Percentiles rank a stretch among this genome's conserved stretches.
Evolutionary conservation across 2,888 invertebrate species (phyloP).

Genomic region (Stenodema calcarata): DNA sequence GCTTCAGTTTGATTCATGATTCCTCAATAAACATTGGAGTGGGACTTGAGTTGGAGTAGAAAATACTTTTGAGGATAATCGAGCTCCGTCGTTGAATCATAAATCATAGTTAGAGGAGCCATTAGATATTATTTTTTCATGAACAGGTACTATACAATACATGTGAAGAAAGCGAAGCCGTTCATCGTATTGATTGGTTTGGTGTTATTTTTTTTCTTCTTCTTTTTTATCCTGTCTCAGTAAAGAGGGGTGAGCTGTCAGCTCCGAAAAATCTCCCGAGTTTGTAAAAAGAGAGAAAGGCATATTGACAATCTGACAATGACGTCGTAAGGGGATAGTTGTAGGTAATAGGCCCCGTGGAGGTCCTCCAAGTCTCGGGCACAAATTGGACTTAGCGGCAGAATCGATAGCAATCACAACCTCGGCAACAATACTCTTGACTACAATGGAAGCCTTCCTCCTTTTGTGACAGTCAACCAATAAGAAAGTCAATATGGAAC

Average conservation of each 20-base stretch:
- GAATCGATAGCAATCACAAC: slow-evolving; percentile 42
- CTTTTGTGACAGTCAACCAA: slow-evolving; percentile 41
- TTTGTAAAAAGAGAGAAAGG: neutral
- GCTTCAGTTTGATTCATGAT: too few species aligned
- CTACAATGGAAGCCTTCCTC: slow-evolving; percentile 21
- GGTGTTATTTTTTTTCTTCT: neutral
- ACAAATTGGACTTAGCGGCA: slow-evolving; percentile 39
- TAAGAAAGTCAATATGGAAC: slow-evolving; percentile 42
- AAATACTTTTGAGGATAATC: neutral
- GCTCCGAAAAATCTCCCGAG: neutral
- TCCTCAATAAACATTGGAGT: too few species aligned
- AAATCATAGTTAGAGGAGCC: neutral
- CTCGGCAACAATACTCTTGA: slow-evolving; percentile 26
- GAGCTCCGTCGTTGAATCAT: neutral
- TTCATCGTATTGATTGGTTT: neutral
- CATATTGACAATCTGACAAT: slow-evolving; percentile 37
- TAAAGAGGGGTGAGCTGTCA: neutral
- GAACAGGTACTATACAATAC: neutral
- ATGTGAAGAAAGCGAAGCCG: neutral
- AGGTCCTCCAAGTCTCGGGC: neutral
- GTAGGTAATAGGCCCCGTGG: slow-evolving; percentile 31
- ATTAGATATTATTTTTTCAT: neutral
- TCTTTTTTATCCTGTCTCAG: neutral
- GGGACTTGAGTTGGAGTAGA: too few species aligned
- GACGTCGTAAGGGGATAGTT: slow-evolving; percentile 20